Conservation (phyloP, 2,888 invertebrate species). For the Endotricha flammealis region DNA sequence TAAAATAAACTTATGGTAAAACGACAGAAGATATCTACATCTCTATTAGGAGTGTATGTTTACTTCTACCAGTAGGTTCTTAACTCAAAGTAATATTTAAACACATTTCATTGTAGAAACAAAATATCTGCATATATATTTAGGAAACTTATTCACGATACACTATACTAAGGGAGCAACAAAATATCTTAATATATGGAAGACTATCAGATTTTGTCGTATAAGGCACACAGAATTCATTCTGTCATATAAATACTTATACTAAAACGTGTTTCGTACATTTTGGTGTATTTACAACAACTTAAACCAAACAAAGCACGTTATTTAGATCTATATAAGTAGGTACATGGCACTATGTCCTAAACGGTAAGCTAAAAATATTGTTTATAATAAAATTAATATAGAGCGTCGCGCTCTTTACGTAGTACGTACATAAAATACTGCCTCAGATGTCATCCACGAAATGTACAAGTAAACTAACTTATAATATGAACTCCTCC, state of each 20-base stretch:
- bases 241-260: slow-evolving; percentile 12
- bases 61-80: no score
- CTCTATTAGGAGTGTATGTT: no score
- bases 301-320: neutral
- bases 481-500: slow-evolving; percentile 20
- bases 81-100: no score
- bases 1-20: no score
- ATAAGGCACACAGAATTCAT: slow-evolving; percentile 63
- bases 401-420: slow-evolving; percentile 31
- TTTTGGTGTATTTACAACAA: slow-evolving; percentile 3
- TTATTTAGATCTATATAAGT: slow-evolving; percentile 10
- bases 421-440: slow-evolving; percentile 61
- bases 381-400: slow-evolving; percentile 33
- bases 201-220: slow-evolving; percentile 73
- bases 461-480: slow-evolving; percentile 43
- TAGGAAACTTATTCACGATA: no score
- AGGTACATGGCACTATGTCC: slow-evolving; percentile 47
- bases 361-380: slow-evolving; percentile 27
- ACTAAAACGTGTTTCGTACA: neutral
- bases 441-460: slow-evolving; percentile 72
- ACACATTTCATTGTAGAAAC: no score
- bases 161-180: neutral
- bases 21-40: no score
- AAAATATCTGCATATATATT: no score
- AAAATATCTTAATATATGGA: slow-evolving; percentile 36